Evolutionary conservation across 2,888 invertebrate genomes (phyloP), one percentile per base, ranked within the genome.

Genomic region (Digitonthophagus gazella): DNA sequence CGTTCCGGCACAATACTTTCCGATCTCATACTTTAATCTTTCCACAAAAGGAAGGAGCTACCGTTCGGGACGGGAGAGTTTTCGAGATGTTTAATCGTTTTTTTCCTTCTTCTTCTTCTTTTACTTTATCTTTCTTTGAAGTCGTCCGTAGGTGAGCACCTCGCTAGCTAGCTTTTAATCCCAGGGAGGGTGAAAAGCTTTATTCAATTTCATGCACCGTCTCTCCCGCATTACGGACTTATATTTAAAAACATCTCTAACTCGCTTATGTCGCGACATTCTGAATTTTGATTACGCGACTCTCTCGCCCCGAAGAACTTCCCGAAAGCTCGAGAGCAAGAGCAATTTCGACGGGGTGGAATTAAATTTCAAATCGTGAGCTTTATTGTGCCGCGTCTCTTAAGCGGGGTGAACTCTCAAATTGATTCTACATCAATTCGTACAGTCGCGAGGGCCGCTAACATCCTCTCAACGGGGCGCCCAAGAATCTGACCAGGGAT

Each of bases 161-260:
- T 20, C n/a, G 20, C 61, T 2, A n/a, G 18, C 19, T n/a, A 61
- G 61, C 19, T 61, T 61, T 61, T 61, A 61, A 61, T 61, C 61
- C 61, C 19, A 61, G 18, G n/a, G 61, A n/a, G 58, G 58, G 58
- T 8, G 15, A 16, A 15, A 15, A 58, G 58, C 75, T 80, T 80
- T 79, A 80, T 80, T 80, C 79, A 80, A 80, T 80, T 80, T 80
- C 78, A 80, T 76, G 80, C 79, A 76, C 75, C 78, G 79, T 74
- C 78, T 77, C 75, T 75, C 75, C 73, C 75, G 75, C 76, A 78
- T 78, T 78, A 77, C 76, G 75, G 76, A 77, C 77, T 77, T 78
- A 74, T 76, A 74, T 76, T 75, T 75, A 75, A 75, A 76, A 75
- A 76, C 73, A 74, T 70, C 70, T 70, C 70, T 65, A 66, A 70